A percentile compares a stretch with the other conserved stretches of the same genome.
Conservation (phyloP, 2,797 vertebrate species). For the Columba guinea region DNA sequence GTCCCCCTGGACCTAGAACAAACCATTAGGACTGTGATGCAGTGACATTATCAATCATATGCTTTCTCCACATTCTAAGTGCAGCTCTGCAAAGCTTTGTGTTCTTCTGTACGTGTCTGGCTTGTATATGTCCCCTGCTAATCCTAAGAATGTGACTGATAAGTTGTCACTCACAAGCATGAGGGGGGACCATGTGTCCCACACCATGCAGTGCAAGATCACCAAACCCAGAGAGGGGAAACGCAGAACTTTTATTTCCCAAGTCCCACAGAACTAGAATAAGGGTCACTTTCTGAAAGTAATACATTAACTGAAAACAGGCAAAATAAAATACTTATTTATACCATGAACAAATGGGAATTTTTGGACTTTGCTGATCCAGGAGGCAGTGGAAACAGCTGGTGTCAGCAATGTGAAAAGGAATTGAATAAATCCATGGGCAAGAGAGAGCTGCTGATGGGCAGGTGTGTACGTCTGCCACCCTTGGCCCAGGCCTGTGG, state of each 20-base stretch:
- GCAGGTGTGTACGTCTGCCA: neutral
- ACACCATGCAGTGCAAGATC: neutral
- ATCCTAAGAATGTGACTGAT: neutral
- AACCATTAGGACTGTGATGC: neutral
- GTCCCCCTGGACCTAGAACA: neutral
- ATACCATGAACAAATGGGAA: neutral
- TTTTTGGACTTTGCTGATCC: neutral
- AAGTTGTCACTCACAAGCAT: neutral
- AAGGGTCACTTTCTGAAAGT: neutral
- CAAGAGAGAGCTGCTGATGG: neutral
- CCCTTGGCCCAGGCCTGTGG: too few species aligned
- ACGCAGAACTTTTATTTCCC: neutral
- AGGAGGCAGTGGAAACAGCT: neutral
- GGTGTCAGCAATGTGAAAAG: neutral
- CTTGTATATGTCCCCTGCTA: neutral
- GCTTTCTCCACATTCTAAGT: neutral
- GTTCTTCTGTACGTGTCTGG: neutral
- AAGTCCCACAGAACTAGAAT: neutral
- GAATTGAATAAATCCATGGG: neutral
- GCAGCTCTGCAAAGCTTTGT: neutral
- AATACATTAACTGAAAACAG: neutral
- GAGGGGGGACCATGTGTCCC: rapidly evolving
- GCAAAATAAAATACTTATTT: neutral
- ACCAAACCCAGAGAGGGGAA: neutral
- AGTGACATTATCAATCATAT: neutral